Percentiles rank a stretch among this genome's conserved stretches.
phyloP scores from a whole-genome alignment of 2,113 vertebrate species.

The Pungitius pungitius region DNA sequence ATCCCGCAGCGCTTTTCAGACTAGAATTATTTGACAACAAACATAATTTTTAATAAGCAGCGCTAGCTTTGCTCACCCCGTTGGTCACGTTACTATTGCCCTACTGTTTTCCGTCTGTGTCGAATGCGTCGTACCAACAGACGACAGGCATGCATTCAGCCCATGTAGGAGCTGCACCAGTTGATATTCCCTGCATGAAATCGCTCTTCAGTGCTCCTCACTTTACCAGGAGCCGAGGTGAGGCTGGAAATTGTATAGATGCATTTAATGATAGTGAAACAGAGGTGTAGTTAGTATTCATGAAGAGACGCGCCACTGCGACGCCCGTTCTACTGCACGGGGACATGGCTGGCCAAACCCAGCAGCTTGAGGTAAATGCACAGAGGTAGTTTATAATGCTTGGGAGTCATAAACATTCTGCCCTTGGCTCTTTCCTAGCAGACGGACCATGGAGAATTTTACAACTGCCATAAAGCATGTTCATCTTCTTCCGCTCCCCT shows the following conservation, averaged over 20 bases:
- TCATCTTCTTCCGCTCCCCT: conserved; percentile 72
- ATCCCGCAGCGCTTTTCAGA: neutral
- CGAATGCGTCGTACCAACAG: conserved; percentile 9
- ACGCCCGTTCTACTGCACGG: conserved; percentile 42
- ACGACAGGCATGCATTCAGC: conserved; percentile 25
- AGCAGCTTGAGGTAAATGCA: conserved; percentile 77
- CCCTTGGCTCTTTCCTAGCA: conserved; percentile 83
- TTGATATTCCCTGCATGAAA: conserved; percentile 68
- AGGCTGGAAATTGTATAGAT: conserved; percentile 69
- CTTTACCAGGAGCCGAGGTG: conserved; percentile 55
- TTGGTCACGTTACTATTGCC: neutral
- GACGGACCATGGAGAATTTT: conserved; percentile 82
- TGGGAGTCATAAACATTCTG: conserved; percentile 82
- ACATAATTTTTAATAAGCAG: neutral
- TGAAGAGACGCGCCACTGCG: conserved; percentile 61
- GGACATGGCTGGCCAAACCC: conserved; percentile 74
- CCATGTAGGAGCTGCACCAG: conserved; percentile 17
- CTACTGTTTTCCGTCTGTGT: conserved; percentile 3
- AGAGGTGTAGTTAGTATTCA: conserved; percentile 76
- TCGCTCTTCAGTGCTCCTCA: conserved; percentile 55
- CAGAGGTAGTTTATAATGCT: conserved; percentile 82
- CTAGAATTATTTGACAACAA: neutral
- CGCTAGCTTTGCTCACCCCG: neutral
- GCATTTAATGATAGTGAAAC: conserved; percentile 74
- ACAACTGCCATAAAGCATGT: conserved; percentile 81